Evolutionary conservation across 2,113 vertebrate species (phyloP), one percentile per base, ranked within the genome.

Genomic region (Furnarius figulus): DNA sequence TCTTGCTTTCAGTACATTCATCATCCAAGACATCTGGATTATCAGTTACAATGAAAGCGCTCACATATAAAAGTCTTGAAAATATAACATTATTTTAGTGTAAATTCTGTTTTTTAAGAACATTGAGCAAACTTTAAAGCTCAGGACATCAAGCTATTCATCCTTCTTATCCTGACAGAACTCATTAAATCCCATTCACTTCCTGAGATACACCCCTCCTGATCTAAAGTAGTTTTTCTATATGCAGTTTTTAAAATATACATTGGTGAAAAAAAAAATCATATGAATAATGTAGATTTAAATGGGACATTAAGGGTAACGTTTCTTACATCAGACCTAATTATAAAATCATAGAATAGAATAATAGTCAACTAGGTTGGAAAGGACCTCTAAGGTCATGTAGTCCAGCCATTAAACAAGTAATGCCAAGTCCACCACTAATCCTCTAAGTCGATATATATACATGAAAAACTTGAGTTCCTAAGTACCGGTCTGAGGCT

Each of bases 1-100:
- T 87, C 89, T 85, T 85, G 47, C 12, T 85, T 89, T 81, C 50
- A 73, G 25, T 68, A 72, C 30, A 53, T 91, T 82, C 40, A 76
- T 68, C 15, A 35, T 39, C 11, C 18, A 94, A 63, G 19, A 50
- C 8, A 3, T 55, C 50, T 85, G 30, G 16, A 44, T 14, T 68
- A 81, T 6, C 27, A 68, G 70, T 44, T 75, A 50, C 68, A 74
- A 9, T 30, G 68, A 78, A 97, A 85, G 35, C 31, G 78, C 4
- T 75, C 44, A 67, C 11, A 67, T 40, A 73, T 5, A 18, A 24
- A 37, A 44, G 35, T 77, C 63, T 62, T 12, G 5, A 79, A 95
- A 85, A 79, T 6, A 39, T 7, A 89, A 61, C 14, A 30, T 25
- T 2, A 89, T 19, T 87, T 70, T 39, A 78, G n/a, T 50, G 14